Percentiles rank a stretch among this genome's conserved stretches.
These are phyloP conservation scores for Pachyrhynchus sulphureomaculatus DNA, from an alignment of 1,140 invertebrate species.

Conservation along the genomic window DNA sequence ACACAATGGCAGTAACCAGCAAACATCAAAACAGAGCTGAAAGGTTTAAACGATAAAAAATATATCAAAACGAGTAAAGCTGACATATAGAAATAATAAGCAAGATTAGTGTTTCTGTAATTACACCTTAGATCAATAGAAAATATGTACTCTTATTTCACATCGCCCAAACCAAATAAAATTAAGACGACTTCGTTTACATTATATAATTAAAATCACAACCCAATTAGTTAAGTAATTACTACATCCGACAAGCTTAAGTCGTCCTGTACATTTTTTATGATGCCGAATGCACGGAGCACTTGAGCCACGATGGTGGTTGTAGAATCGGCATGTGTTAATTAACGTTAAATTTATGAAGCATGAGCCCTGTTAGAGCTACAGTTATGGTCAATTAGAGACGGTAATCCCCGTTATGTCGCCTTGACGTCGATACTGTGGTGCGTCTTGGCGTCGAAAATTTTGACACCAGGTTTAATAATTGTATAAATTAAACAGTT, in stretches of 20 bases:
- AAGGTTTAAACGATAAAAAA: too few species aligned
- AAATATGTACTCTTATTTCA: too few species aligned
- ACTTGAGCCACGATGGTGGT: conserved; percentile 7
- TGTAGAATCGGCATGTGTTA: conserved; percentile 30
- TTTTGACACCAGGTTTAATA: too few species aligned
- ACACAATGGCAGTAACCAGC: too few species aligned
- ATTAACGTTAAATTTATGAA: conserved; percentile 39
- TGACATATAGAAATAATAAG: too few species aligned
- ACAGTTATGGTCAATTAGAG: conserved; percentile 38
- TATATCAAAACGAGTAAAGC: too few species aligned
- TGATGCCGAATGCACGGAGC: conserved; percentile 1
- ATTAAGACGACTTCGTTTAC: not conserved
- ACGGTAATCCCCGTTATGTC: conserved; percentile 14
- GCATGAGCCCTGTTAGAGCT: conserved; percentile 32
- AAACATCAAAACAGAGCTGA: too few species aligned
- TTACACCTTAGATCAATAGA: too few species aligned
- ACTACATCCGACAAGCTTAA: conserved; percentile 6
- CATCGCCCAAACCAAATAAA: too few species aligned
- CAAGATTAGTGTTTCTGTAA: too few species aligned
- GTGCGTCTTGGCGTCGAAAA: not conserved
- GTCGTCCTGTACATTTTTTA: conserved; percentile 6
- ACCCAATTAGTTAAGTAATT: conserved; percentile 5
- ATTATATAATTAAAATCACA: conserved; percentile 1
- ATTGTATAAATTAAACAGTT: too few species aligned
- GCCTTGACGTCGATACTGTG: not conserved